Base-by-base conservation (phyloP, 2,888 invertebrate genomes). In the Ashinkailepas kermadecensis region DNA sequence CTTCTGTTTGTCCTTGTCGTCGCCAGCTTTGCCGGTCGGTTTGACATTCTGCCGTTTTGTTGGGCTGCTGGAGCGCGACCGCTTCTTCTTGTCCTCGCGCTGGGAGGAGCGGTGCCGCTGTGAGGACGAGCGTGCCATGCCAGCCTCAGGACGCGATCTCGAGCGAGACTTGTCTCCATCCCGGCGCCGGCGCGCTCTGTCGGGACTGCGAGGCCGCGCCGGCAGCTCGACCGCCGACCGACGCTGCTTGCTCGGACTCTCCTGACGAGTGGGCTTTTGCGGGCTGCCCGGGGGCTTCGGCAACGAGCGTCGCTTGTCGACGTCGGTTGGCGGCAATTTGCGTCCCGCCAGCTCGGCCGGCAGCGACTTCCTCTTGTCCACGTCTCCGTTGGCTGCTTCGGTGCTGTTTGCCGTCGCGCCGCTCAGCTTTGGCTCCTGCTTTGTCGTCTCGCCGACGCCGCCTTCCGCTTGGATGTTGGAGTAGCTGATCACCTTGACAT, bases 401-500 rank as follows among this genome's bases (percentile, higher is more conserved):
- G 74, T 21, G 56, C 74, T 21, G 54, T 74, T 74, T 8, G 74
- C 74, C 10, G 74, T 18, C 9, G 21, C 54, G 54, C 74, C 56
- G 56, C 9, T 74, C 74, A 56, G 54, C 21, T 54, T 15, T 21
- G 74, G 54, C 74, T 74, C 74, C 21, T 11, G 2, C 74, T 74
- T 56, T 10, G 54, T 54, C 21, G 54, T 74, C 2, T 74, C 74
- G 18, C 54, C 18, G 56, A 13, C 74, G 18, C 21, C 56, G 9
- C 13, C 54, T 7, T 74, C 74, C 10, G 74, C 74, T 21, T 18
- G 74, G 21, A 56, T 74, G 56, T 74, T 74, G 74, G 74, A 56
- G 74, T 74, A 74, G 74, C 74, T 74, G 74, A 74, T 74, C 18
- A 74, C 74, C 74, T 74, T 74, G 74, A 74, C 56, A 10, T 23